These are phyloP conservation scores for Scolopax mira DNA, from an alignment of 2,113 vertebrate genomes.

Conservation along the genomic window DNA sequence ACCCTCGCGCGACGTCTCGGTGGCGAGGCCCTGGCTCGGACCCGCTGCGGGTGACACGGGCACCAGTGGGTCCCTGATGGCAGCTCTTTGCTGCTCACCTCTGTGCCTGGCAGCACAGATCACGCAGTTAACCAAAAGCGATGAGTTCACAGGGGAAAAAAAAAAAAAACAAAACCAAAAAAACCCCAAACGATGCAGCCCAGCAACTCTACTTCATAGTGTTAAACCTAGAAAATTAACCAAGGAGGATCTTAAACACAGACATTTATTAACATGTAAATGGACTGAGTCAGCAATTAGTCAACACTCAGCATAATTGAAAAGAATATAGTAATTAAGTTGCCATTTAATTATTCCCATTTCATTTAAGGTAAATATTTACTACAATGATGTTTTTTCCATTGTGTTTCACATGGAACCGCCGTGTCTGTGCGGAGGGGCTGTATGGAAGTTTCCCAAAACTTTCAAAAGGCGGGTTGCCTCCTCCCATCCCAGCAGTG, in stretches of 20 bases:
- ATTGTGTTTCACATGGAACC: background rate
- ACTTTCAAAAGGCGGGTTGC: background rate
- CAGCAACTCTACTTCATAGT: background rate
- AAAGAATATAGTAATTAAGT: constrained; percentile 41
- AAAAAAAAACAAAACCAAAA: too few relatives aligned
- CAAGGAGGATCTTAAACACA: background rate
- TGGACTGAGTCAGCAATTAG: constrained; percentile 67
- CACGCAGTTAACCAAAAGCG: background rate
- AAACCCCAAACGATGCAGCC: too few relatives aligned
- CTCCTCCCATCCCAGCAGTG: rapidly evolving
- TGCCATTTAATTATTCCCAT: constrained; percentile 50
- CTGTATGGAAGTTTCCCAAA: background rate
- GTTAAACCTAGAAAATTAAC: constrained; percentile 30
- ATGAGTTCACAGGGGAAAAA: background rate
- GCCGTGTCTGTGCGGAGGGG: background rate
- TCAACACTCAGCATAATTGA: constrained; percentile 48
- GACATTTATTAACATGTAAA: constrained; percentile 62
- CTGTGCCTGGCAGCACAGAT: rapidly evolving
- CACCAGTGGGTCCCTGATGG: background rate
- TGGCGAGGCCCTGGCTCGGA: background rate
- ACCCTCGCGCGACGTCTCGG: background rate
- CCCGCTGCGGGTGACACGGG: rapidly evolving
- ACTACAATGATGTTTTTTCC: background rate
- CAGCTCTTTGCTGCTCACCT: rapidly evolving
- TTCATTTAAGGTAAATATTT: constrained; percentile 53